Evolutionary conservation across 1,140 invertebrate genomes (phyloP).

Genomic region (Augochlora pura): DNA sequence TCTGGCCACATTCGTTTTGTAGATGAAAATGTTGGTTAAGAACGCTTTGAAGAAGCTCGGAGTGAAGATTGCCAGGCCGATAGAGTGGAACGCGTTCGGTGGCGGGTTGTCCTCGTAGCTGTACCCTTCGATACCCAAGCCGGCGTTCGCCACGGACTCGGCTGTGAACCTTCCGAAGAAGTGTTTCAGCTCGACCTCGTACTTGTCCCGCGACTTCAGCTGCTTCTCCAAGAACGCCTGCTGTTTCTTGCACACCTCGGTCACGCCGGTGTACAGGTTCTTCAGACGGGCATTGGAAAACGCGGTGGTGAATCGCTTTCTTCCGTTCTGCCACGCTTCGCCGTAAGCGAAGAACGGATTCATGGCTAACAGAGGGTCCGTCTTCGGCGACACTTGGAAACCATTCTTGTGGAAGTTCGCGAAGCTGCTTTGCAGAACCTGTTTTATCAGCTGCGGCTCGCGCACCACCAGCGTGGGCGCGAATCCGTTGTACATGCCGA

Average conservation of each 20-base stretch:
- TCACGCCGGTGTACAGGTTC: conserved; percentile 18
- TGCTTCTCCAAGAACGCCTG: conserved; percentile 38
- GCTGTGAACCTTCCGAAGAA: conserved; percentile 76
- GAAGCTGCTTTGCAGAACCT: conserved; percentile 69
- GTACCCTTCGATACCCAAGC: conserved; percentile 74
- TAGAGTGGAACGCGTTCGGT: conserved; percentile 29
- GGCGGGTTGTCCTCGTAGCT: conserved; percentile 50
- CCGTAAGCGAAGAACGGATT: conserved; percentile 69
- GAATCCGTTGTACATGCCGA: conserved; percentile 63
- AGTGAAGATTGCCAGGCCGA: conserved; percentile 58
- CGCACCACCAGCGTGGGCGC: conserved; percentile 47
- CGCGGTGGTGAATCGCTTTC: conserved; percentile 41
- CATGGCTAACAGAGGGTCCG: conserved; percentile 60
- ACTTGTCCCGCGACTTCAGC: conserved; percentile 1
- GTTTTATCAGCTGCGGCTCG: conserved; percentile 33
- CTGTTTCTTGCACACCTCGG: conserved; percentile 48
- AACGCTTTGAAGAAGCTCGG: conserved; percentile 1
- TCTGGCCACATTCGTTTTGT: background rate
- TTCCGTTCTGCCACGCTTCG: conserved; percentile 50
- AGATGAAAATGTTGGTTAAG: conserved; percentile 1
- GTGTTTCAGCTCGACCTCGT: conserved; percentile 69
- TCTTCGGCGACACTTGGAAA: background rate
- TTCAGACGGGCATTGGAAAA: conserved; percentile 60
- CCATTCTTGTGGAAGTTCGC: conserved; percentile 59
- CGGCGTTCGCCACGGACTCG: conserved; percentile 79